Evolutionary conservation across 2,113 vertebrate genomes (phyloP), one percentile per base, ranked within the genome.

Genomic region (Seriola quinqueradiata): DNA sequence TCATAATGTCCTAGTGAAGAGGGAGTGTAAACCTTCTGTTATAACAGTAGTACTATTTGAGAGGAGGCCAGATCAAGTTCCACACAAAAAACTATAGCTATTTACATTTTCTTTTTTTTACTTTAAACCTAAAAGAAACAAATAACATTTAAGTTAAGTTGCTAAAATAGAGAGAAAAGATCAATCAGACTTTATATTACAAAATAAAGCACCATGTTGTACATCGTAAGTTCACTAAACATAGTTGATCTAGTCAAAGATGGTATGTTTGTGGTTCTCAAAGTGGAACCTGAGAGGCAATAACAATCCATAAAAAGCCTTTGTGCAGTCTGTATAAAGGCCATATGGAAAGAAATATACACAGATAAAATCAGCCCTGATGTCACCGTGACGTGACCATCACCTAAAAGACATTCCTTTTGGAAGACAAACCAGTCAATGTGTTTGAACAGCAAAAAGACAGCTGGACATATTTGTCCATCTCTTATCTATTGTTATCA

Each of bases 1-100:
- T 97, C 97, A 98, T 98, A 73, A 98, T 91, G 80, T 96, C 96
- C 97, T 98, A 90, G 87, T n/a, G 88, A 70, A 65, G 72, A 50
- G 4, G 81, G 23, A 73, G 14, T 2, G 38, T 61, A 34, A 61
- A 52, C 28, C 16, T 8, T 19, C 38, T 38, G 60, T 70, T 44
- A 79, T 17, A 70, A 42, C 1, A 44, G 14, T 21, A n/a, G 28
- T 28, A 28, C 6, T 21, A 32, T 40, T 36, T 46, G 25, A 68
- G 25, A 68, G 21, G 12, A 55, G 16, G 8, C 7, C 42, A 25
- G 21, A 19, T 36, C n/a, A n/a, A 7, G 7, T 23, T 16, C n/a
- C 57, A 14, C 10, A 16, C 6, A 58, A 36, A 36, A 36, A 36
- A 36, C 6, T 36, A 5, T n/a, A 11, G 46, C 5, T 19, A 50